phyloP scores from a whole-genome alignment of 2,888 invertebrate genomes.

The Temnothorax unifasciatus region DNA sequence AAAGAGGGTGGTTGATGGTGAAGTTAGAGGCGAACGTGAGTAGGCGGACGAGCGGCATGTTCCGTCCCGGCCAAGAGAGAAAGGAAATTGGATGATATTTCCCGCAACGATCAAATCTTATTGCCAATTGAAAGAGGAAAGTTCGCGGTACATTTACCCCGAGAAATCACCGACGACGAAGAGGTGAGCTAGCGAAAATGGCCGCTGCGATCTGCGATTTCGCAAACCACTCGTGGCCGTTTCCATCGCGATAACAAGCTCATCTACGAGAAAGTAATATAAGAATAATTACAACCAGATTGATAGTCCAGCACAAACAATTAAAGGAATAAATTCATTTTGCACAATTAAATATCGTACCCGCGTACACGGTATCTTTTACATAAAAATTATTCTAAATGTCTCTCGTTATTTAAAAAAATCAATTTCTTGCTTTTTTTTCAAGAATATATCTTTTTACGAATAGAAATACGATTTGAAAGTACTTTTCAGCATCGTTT shows the following conservation, averaged over 20 bases:
- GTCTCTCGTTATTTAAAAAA: neutral
- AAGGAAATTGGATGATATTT: constrained; percentile 86
- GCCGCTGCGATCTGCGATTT: constrained; percentile 72
- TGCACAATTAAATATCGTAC: neutral
- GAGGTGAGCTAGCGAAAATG: constrained; percentile 78
- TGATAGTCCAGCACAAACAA: constrained; percentile 19
- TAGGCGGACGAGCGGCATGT: constrained; percentile 73
- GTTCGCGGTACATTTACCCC: constrained; percentile 84
- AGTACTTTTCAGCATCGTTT: neutral
- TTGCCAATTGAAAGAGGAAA: constrained; percentile 85
- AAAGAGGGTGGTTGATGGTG: constrained; percentile 64
- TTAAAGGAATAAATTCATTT: constrained; percentile 6
- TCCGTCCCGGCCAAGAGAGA: constrained; percentile 75
- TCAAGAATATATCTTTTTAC: neutral
- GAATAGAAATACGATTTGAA: neutral
- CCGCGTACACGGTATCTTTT: neutral
- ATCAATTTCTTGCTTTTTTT: neutral
- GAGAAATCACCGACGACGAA: constrained; percentile 79
- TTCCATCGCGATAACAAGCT: constrained; percentile 75
- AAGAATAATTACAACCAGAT: constrained; percentile 20
- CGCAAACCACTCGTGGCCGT: constrained; percentile 66
- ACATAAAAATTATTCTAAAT: constrained; percentile 9
- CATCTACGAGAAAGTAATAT: constrained; percentile 50
- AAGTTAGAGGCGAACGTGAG: constrained; percentile 70
- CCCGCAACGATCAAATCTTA: constrained; percentile 85